Conservation (phyloP, 2,888 invertebrate species). For the Agriopis leucophaearia region DNA sequence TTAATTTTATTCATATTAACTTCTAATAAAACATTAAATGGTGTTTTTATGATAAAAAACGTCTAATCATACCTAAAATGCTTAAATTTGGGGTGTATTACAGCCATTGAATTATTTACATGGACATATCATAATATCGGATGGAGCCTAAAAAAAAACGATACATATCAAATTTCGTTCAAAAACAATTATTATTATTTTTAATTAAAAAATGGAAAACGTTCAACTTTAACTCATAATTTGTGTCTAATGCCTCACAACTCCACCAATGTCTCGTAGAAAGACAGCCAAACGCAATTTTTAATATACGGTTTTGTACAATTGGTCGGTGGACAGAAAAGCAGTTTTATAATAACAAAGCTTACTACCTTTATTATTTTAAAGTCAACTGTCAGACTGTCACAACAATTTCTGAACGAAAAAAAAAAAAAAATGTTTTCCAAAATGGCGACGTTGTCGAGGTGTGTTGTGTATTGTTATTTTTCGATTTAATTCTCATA, state of each 20-base stretch:
- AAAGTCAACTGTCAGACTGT: slow-evolving; percentile 19
- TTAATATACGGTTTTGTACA: too few species aligned
- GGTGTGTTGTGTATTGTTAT: slow-evolving; percentile 61
- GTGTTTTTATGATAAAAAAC: neutral
- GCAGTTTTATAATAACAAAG: too few species aligned
- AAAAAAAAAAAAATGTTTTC: slow-evolving; percentile 30
- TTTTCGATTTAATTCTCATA: slow-evolving; percentile 15
- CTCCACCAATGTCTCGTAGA: too few species aligned
- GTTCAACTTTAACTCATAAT: too few species aligned
- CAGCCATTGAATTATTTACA: too few species aligned
- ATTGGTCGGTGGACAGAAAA: too few species aligned
- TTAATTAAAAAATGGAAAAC: too few species aligned
- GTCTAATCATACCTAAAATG: neutral
- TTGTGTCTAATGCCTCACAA: too few species aligned
- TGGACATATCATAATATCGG: neutral
- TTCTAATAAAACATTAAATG: neutral
- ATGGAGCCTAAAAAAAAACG: neutral
- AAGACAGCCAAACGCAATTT: too few species aligned
- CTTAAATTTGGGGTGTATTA: too few species aligned
- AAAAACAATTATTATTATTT: neutral
- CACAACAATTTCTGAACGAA: neutral
- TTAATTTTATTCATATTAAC: neutral
- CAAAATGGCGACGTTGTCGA: slow-evolving; percentile 80
- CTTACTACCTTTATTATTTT: neutral
- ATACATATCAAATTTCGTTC: neutral